Conservation (phyloP, 2,797 vertebrate genomes). For the Chrysocyon brachyurus region DNA sequence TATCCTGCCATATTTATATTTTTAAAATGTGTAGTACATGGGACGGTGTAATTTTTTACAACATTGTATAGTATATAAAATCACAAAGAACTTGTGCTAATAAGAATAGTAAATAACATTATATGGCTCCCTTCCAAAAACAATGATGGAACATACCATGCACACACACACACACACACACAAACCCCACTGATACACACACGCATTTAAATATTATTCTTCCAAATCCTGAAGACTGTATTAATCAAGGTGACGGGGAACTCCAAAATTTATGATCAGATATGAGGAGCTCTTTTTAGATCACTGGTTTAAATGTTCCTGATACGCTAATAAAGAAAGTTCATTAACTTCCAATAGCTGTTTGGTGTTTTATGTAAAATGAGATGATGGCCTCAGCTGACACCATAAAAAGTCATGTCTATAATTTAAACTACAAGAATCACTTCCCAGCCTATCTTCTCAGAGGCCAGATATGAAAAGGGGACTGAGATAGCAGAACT, state of each 20-base stretch:
- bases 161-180: background rate
- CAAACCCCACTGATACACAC: background rate
- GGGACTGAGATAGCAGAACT: background rate
- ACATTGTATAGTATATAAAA: background rate
- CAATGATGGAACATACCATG: background rate
- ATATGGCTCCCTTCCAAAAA: background rate
- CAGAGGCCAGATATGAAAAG: slow-evolving; percentile 61
- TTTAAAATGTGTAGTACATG: background rate
- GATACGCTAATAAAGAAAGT: slow-evolving; percentile 78
- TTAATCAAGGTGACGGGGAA: slow-evolving; percentile 59
- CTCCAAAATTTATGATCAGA: slow-evolving; percentile 70
- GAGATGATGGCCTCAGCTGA: slow-evolving; percentile 67
- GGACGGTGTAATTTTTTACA: background rate
- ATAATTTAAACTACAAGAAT: slow-evolving; percentile 77
- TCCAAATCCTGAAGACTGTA: slow-evolving; percentile 50
- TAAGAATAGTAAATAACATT: background rate
- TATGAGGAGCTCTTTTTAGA: slow-evolving; percentile 56
- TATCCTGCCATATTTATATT: background rate
- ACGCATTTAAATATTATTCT: background rate
- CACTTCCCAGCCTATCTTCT: slow-evolving; percentile 51
- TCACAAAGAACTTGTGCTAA: background rate
- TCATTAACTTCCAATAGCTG: slow-evolving; percentile 80
- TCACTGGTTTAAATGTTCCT: slow-evolving; percentile 78
- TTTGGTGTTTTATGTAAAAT: slow-evolving; percentile 77
- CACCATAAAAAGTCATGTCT: slow-evolving; percentile 75